Evolutionary conservation across 2,888 invertebrate genomes (phyloP).

Genomic region (Drosophila seclusa): DNA sequence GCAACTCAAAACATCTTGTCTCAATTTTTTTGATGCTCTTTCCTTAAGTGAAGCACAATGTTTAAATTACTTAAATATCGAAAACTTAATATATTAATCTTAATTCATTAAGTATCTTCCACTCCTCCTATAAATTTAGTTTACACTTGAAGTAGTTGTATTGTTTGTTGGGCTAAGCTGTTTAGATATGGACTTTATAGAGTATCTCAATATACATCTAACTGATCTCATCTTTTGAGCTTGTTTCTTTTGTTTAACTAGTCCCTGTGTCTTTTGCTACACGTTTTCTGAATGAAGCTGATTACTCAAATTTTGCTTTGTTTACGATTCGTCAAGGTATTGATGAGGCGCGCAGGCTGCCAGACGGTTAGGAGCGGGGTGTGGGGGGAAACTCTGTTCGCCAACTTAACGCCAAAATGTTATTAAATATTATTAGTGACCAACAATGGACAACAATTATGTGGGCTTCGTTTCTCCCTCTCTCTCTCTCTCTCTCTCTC

Average conservation of each 20-base stretch:
- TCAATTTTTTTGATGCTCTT: slow-evolving; percentile 30
- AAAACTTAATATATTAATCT: neutral
- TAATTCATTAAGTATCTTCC: neutral
- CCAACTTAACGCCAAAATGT: slow-evolving; percentile 71
- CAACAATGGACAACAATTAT: slow-evolving; percentile 69
- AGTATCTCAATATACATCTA: slow-evolving; percentile 20
- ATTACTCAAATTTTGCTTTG: slow-evolving; percentile 77
- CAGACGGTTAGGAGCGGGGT: neutral
- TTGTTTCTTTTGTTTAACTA: slow-evolving; percentile 53
- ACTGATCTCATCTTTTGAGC: slow-evolving; percentile 21
- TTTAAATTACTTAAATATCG: neutral
- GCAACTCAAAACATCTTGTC: slow-evolving; percentile 4
- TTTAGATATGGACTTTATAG: slow-evolving; percentile 1
- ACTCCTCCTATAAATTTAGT: neutral
- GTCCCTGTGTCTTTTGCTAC: slow-evolving; percentile 57
- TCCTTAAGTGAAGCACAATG: neutral
- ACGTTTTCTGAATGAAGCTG: slow-evolving; percentile 75
- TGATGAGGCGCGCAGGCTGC: slow-evolving; percentile 43
- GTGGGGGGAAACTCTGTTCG: slow-evolving; percentile 30
- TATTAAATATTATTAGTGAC: slow-evolving; percentile 75
- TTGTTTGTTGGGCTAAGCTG: neutral
- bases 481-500: slow-evolving; percentile 1
- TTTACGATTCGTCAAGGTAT: slow-evolving; percentile 74
- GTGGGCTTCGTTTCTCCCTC: slow-evolving; percentile 40
- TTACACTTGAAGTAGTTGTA: neutral